These are phyloP conservation scores for Eristalis intricaria DNA, from an alignment of 2,888 invertebrate genomes.

Conservation along the genomic window DNA sequence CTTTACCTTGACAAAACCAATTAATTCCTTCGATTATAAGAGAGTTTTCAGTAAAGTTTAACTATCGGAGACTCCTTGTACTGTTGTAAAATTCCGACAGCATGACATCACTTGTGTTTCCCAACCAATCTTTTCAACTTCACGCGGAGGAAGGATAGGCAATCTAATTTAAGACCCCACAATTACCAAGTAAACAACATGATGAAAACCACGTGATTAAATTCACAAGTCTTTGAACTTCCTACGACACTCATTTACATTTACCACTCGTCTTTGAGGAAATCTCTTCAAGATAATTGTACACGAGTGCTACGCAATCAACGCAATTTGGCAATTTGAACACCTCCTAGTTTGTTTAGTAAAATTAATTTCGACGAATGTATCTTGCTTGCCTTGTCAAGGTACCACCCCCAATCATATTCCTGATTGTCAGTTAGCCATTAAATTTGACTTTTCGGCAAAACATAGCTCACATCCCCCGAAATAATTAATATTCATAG, in stretches of 20 bases:
- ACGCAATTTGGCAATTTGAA: not conserved
- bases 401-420: not conserved
- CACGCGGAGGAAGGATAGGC: too few relatives aligned
- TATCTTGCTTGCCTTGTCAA: not conserved
- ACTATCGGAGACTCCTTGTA: too few relatives aligned
- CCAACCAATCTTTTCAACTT: not conserved
- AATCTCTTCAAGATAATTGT: not conserved
- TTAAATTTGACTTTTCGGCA: not conserved
- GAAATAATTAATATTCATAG: not conserved
- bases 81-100: not conserved
- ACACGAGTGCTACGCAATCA: not conserved
- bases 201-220: not conserved
- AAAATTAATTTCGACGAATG: constrained; percentile 1
- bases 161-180: not conserved
- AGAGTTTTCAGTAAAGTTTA: too few relatives aligned
- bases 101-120: not conserved
- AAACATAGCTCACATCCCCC: not conserved
- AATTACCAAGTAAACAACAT: not conserved
- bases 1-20: not conserved
- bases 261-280: not conserved
- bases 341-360: not conserved
- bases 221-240: not conserved
- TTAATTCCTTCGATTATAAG: not conserved
- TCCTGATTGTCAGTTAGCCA: not conserved
- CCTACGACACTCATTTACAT: not conserved